Evolutionary conservation across 2,113 vertebrate species (phyloP).

Genomic region (Hucho hucho): DNA sequence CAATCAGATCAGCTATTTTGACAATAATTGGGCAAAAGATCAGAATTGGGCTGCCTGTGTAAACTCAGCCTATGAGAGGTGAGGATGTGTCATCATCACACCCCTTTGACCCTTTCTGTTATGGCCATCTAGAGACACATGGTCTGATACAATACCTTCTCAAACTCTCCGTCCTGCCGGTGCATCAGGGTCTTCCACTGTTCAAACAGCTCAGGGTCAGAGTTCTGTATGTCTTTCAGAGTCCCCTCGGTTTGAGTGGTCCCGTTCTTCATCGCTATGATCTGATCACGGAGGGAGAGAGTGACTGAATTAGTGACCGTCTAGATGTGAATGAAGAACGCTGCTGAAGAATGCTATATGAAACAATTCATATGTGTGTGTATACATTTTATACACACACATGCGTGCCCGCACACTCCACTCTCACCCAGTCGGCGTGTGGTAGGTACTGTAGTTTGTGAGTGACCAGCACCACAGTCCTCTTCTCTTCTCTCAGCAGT

Average conservation of each 20-base stretch:
- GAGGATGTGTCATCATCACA: too few relatives aligned
- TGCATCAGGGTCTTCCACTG: constrained; percentile 99
- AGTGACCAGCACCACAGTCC: constrained; percentile 91
- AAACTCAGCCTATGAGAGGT: too few relatives aligned
- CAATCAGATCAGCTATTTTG: too few relatives aligned
- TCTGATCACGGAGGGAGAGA: constrained; percentile 69
- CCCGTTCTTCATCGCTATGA: constrained; percentile 98
- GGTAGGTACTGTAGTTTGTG: constrained; percentile 97
- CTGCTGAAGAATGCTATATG: too few relatives aligned
- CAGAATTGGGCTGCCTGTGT: too few relatives aligned
- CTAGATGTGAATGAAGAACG: too few relatives aligned
- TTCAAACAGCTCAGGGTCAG: constrained; percentile 90
- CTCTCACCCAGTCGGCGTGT: constrained; percentile 93
- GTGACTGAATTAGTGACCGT: neutral
- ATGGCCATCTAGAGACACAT: too few relatives aligned
- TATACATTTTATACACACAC: too few relatives aligned
- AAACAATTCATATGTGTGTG: too few relatives aligned
- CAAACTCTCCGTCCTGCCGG: constrained; percentile 90
- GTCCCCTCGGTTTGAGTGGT: constrained; percentile 95
- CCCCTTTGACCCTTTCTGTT: too few relatives aligned
- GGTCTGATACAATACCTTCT: constrained; percentile 78
- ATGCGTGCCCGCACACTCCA: neutral
- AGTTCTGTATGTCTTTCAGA: constrained; percentile 94
- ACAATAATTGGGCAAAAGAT: too few relatives aligned
- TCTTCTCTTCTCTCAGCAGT: constrained; percentile 88